Base-by-base conservation (phyloP, 2,888 invertebrate genomes). In the Luperina nickerlii region DNA sequence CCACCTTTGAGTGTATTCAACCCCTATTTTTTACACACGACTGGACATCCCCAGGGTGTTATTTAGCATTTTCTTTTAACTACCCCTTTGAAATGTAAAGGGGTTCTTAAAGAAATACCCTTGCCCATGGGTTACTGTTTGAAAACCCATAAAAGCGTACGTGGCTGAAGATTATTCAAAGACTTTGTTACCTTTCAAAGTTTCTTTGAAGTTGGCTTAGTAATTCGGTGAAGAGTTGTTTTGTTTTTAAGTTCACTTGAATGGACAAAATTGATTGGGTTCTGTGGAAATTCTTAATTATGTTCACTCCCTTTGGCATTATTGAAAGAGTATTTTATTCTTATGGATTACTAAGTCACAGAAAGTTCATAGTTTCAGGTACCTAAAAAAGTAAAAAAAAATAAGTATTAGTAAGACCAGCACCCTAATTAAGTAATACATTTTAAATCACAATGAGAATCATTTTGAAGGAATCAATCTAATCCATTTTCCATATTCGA, bases 41-140 rank as follows among this genome's bases (percentile, higher is more conserved):
- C 80, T 82, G 84, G 74, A 81, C 38, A 79, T 81, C 75, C 68
- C 76, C 68, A 66, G 57, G 45, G 78, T 73, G 80, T 78, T 81
- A 81, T 83, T 82, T 82, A 82, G 69, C 82, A 82, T 82, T 82
- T 83, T 81, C 81, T 78, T 85, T 81, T 74, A 76, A 63, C 76
- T 24, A 66, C 60, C 87, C 86, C 82, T 87, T 87, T 83, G 79
- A 82, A 81, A 83, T 79, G 81, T 71, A 75, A 81, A 82, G 60
- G 76, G 81, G 81, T 78, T 87, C 79, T 87, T 85, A 75, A 87
- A 81, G 86, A 88, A 88, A 88, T 76, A 81, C 78, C 81, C 66
- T 42, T 78, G 51, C 70, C 79, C 76, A 63, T 76, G 71, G 51
- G 66, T 81, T 70, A 69, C 78, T 82, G 20, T 81, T 81, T 67